A percentile compares a stretch with the other conserved stretches of the same genome.
Conservation (phyloP, 2,113 vertebrate species). For the Theropithecus gelada region DNA sequence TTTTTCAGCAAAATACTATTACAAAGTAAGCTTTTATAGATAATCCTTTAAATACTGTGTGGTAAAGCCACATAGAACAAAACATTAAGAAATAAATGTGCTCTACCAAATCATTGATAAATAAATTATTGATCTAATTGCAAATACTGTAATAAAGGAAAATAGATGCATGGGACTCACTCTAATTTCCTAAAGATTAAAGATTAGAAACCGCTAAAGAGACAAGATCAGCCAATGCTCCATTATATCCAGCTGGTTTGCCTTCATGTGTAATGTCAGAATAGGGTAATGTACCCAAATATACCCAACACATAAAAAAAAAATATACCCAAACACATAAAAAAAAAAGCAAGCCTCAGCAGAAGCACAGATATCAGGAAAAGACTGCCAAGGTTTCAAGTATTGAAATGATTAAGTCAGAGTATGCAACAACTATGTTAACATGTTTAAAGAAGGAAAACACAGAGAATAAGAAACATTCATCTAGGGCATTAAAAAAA, state of each 20-base stretch:
- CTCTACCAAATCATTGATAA: not conserved
- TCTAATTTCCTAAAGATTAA: constrained; percentile 42
- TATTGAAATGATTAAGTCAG: not conserved
- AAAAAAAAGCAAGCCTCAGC: not conserved
- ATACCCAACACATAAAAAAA: not conserved
- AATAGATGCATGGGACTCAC: not conserved
- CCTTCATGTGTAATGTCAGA: not conserved
- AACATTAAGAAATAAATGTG: not conserved
- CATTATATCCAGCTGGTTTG: not conserved
- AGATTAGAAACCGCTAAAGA: constrained; percentile 30
- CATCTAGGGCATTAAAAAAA: not conserved
- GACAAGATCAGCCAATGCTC: not conserved
- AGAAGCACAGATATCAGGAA: not conserved
- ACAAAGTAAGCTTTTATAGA: not conserved
- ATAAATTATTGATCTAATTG: not conserved
- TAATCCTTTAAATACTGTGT: not conserved
- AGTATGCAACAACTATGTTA: not conserved
- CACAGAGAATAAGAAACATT: not conserved
- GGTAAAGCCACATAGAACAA: not conserved
- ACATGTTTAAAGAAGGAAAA: not conserved
- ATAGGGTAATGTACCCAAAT: not conserved
- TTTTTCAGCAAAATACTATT: not conserved
- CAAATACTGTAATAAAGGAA: not conserved
- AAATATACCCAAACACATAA: too few species aligned
- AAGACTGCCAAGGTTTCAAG: not conserved